Percentiles rank a stretch among this genome's conserved stretches.
Conservation (phyloP, 2,888 invertebrate species). For the Sesamia inferens region DNA sequence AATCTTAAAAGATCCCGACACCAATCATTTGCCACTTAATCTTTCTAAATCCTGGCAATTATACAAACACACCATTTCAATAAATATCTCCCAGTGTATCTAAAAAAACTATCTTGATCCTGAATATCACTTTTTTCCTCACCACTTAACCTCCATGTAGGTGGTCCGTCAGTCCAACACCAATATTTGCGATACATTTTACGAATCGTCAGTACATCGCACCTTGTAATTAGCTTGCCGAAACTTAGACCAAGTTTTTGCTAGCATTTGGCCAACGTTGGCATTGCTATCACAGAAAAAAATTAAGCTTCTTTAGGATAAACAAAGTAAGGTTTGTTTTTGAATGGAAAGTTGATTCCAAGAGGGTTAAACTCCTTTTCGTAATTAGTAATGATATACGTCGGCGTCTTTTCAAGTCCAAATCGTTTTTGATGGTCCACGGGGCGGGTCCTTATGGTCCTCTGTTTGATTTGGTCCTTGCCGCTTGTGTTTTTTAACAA, state of each 20-base stretch:
- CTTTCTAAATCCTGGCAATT: constrained; percentile 38
- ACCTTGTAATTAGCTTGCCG: constrained; percentile 80
- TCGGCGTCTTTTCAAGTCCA: constrained; percentile 71
- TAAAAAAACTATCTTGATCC: constrained; percentile 44
- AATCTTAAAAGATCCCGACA: constrained; percentile 38
- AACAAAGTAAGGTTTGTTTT: constrained; percentile 43
- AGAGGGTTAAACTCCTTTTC: constrained; percentile 24
- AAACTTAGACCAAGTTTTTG: constrained; percentile 70
- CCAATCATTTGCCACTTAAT: constrained; percentile 36
- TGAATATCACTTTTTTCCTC: constrained; percentile 54
- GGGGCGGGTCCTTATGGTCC: constrained; percentile 67
- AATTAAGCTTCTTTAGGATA: background rate
- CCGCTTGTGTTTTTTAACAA: constrained; percentile 78
- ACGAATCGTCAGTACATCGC: constrained; percentile 69
- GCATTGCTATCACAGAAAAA: background rate
- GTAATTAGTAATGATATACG: constrained; percentile 63
- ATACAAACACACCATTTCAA: constrained; percentile 43
- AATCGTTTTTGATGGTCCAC: constrained; percentile 60
- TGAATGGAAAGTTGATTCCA: background rate
- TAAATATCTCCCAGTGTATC: constrained; percentile 45
- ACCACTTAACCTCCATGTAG: constrained; percentile 64
- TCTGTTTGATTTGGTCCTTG: constrained; percentile 74
- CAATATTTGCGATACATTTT: constrained; percentile 80
- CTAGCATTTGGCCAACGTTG: constrained; percentile 41
- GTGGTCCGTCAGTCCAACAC: constrained; percentile 77